These are phyloP conservation scores for Drosophila jambulina DNA, from an alignment of 1,140 invertebrate genomes.

Conservation along the genomic window DNA sequence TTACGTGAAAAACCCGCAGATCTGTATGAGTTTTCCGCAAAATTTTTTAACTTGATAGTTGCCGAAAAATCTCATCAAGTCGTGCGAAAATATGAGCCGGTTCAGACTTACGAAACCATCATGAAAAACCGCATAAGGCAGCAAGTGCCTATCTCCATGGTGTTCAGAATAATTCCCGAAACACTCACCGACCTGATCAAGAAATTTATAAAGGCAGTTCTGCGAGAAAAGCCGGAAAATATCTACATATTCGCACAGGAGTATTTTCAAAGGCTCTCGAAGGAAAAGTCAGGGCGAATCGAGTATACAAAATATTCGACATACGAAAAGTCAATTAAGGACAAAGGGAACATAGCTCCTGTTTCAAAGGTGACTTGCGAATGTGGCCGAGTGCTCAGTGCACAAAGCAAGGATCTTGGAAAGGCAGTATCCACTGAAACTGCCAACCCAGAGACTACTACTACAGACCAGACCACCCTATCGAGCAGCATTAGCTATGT, in stretches of 20 bases:
- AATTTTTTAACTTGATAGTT: slow-evolving; percentile 85
- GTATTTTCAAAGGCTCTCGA: slow-evolving; percentile 85
- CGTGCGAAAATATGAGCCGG: slow-evolving; percentile 55
- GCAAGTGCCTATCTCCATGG: slow-evolving; percentile 69
- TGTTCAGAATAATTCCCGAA: slow-evolving; percentile 86
- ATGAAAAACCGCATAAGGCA: slow-evolving; percentile 62
- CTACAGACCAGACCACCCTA: neutral
- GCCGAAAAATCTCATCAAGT: slow-evolving; percentile 71
- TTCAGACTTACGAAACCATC: slow-evolving; percentile 65
- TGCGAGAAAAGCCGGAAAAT: slow-evolving; percentile 85
- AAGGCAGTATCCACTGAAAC: neutral
- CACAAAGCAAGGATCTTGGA: slow-evolving; percentile 2
- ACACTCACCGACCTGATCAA: slow-evolving; percentile 86
- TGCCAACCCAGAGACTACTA: neutral
- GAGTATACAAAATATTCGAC: slow-evolving; percentile 46
- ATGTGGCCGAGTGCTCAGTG: slow-evolving; percentile 53
- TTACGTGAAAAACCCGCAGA: slow-evolving; percentile 86
- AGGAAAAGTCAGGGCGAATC: slow-evolving; percentile 66
- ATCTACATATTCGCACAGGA: slow-evolving; percentile 85
- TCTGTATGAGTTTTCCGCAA: slow-evolving; percentile 86
- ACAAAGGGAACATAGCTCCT: slow-evolving; percentile 21
- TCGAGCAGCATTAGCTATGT: slow-evolving; percentile 27
- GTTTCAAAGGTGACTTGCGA: slow-evolving; percentile 50
- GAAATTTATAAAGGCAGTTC: slow-evolving; percentile 86
- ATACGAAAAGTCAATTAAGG: slow-evolving; percentile 66